Conservation (phyloP, 2,113 vertebrate genomes). For the Ceyx melanurus region DNA sequence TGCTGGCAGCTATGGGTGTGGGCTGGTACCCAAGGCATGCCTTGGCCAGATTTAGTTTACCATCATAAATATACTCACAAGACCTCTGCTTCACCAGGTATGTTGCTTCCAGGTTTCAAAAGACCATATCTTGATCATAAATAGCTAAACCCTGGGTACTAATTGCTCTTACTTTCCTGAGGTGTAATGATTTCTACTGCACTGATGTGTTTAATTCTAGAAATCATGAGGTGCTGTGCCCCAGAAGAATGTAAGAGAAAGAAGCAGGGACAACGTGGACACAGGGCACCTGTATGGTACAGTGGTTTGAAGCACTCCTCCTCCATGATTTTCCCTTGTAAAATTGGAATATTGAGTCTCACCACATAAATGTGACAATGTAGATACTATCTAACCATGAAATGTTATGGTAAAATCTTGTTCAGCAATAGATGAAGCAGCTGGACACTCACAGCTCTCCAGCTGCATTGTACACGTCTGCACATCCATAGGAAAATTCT, state of each 20-base stretch:
- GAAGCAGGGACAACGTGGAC: not conserved
- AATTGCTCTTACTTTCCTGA: not conserved
- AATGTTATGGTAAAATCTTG: not conserved
- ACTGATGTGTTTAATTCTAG: not conserved
- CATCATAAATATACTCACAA: accelerated
- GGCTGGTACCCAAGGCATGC: not conserved
- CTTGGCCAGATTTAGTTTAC: not conserved
- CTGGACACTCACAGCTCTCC: slow-evolving; percentile 90
- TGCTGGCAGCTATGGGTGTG: not conserved
- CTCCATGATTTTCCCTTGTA: not conserved
- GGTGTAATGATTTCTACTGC: not conserved
- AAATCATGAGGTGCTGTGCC: not conserved
- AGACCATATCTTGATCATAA: not conserved
- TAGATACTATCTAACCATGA: not conserved
- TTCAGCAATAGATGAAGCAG: not conserved
- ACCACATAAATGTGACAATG: not conserved
- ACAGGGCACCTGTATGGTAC: accelerated
- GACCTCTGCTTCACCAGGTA: not conserved
- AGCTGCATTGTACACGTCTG: slow-evolving; percentile 98
- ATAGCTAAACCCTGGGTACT: not conserved
- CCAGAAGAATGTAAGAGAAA: not conserved
- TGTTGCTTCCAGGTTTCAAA: not conserved
- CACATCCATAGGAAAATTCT: slow-evolving; percentile 99
- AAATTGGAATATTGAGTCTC: not conserved
- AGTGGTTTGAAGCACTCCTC: not conserved